Percentiles rank a stretch among this genome's conserved stretches.
These are phyloP conservation scores for Takifugu rubripes DNA, from an alignment of 2,797 vertebrate genomes.

Conservation along the genomic window DNA sequence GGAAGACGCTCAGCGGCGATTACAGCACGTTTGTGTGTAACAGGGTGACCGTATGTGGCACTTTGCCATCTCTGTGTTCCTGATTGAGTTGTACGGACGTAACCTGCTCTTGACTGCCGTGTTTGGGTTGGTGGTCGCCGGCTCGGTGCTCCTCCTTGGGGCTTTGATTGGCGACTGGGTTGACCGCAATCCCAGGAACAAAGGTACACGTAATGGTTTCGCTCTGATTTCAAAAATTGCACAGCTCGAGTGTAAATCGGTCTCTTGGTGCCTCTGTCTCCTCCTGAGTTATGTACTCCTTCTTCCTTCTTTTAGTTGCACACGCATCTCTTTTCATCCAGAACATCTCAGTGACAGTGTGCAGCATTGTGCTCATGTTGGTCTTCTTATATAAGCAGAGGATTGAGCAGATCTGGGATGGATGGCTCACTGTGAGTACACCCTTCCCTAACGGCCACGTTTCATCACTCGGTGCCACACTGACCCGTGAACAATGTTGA, in stretches of 20 bases:
- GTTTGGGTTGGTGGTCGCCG: constrained; percentile 78
- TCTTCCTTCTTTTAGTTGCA: constrained; percentile 65
- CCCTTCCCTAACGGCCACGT: constrained; percentile 2
- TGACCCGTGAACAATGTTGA: constrained; percentile 10
- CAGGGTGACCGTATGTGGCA: constrained; percentile 81
- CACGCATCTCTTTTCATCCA: constrained; percentile 76
- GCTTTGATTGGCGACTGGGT: constrained; percentile 82
- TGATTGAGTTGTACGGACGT: constrained; percentile 75
- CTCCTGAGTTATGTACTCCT: background rate
- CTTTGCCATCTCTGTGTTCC: constrained; percentile 81
- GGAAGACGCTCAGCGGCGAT: constrained; percentile 2
- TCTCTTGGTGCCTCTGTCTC: background rate
- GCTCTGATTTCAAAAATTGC: too few relatives aligned
- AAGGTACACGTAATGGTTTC: constrained; percentile 60
- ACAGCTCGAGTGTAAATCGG: constrained; percentile 32
- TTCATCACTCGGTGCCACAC: constrained; percentile 3
- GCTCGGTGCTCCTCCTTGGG: constrained; percentile 78
- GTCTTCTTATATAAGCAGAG: constrained; percentile 78
- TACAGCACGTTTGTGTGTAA: constrained; percentile 26
- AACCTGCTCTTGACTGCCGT: constrained; percentile 76
- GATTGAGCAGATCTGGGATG: constrained; percentile 70
- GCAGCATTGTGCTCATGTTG: constrained; percentile 76
- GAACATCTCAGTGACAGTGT: constrained; percentile 78
- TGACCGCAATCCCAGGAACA: constrained; percentile 81
- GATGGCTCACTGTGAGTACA: constrained; percentile 79